phyloP scores from a whole-genome alignment of 2,113 vertebrate species.

The Alectura lathami region DNA sequence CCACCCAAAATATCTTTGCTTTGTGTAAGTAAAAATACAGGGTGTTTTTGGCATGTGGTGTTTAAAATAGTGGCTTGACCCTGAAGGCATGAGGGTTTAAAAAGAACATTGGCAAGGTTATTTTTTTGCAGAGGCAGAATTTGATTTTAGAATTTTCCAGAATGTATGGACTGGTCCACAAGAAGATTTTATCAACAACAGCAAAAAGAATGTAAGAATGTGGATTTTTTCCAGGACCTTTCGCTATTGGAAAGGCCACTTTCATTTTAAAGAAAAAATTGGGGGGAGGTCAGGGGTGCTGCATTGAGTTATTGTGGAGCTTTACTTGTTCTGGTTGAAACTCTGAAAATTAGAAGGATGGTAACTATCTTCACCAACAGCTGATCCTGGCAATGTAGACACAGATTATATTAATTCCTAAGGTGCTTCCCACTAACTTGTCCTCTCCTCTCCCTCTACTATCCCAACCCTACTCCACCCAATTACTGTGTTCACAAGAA shows the following conservation, averaged over 20 bases:
- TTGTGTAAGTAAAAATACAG: not conserved
- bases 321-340: not conserved
- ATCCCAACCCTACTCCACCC: fast-evolving
- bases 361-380: not conserved
- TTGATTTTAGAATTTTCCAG: not conserved
- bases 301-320: not conserved
- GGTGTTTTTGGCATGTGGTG: not conserved
- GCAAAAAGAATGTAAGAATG: fast-evolving
- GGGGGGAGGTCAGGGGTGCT: fast-evolving
- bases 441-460: not conserved
- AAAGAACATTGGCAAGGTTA: not conserved
- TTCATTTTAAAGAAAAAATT: not conserved
- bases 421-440: not conserved
- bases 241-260: not conserved
- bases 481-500: not conserved
- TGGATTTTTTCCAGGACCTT: not conserved
- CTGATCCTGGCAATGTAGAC: not conserved
- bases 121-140: not conserved
- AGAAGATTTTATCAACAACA: not conserved
- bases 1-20: not conserved
- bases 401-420: not conserved
- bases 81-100: not conserved
- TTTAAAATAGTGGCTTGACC: not conserved
- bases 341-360: not conserved
- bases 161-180: not conserved